Conservation (phyloP, 2,113 vertebrate species). For the Prolemur simus region DNA sequence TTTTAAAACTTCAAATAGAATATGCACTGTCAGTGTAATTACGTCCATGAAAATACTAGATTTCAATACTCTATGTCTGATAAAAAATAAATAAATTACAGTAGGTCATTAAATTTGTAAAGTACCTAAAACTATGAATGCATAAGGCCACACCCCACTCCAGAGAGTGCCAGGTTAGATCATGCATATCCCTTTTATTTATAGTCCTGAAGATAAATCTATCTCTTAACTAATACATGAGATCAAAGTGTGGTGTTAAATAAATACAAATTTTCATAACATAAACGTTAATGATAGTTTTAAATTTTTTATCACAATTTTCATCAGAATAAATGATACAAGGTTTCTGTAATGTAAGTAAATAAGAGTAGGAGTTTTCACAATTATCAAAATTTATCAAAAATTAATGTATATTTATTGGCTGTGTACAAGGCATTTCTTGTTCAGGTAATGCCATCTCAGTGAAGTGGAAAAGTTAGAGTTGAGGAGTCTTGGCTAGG, state of each 20-base stretch:
- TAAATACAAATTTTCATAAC: neutral
- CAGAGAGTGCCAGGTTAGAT: neutral
- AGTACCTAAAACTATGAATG: neutral
- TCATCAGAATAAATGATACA: neutral
- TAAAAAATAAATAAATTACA: neutral
- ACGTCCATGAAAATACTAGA: neutral
- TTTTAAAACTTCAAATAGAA: conserved; percentile 45
- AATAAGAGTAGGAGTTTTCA: neutral
- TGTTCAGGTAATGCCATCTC: neutral
- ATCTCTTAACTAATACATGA: neutral
- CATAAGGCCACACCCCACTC: neutral
- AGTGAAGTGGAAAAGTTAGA: neutral
- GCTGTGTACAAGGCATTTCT: neutral
- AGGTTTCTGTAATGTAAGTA: neutral
- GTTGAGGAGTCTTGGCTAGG: neutral
- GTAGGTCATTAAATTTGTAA: neutral
- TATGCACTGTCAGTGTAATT: neutral
- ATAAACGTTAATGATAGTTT: neutral
- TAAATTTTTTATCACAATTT: neutral
- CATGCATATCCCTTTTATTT: neutral
- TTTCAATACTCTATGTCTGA: neutral
- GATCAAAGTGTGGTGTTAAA: neutral
- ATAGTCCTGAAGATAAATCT: neutral
- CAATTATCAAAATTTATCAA: neutral
- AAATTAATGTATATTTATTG: neutral